Conservation (phyloP, 1,140 invertebrate genomes). For the Hestina assimilis region DNA sequence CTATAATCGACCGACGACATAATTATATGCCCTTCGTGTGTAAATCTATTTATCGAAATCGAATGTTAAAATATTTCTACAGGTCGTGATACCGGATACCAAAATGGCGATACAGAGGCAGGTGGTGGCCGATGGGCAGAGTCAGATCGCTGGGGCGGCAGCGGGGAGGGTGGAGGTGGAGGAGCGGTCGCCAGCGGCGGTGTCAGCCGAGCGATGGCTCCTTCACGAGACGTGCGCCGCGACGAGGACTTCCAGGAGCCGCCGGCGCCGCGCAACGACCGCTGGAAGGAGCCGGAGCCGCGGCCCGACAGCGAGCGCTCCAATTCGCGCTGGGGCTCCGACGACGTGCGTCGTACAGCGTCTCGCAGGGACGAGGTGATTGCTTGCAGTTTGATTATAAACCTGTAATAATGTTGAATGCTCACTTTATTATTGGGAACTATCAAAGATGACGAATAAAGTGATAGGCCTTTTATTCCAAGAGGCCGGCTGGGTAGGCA, state of each 20-base stretch:
- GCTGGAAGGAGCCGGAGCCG: constrained; percentile 86
- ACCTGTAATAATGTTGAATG: too few relatives aligned
- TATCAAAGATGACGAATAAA: too few relatives aligned
- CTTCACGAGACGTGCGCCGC: constrained; percentile 59
- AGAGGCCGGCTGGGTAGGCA: too few relatives aligned
- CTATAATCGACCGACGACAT: too few relatives aligned
- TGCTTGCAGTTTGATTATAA: not conserved
- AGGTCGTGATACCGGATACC: constrained; percentile 72
- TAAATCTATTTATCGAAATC: too few relatives aligned
- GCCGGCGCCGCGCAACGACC: constrained; percentile 82
- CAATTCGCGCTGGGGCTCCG: constrained; percentile 73
- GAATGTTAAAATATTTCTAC: constrained; percentile 4
- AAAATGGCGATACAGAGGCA: constrained; percentile 73
- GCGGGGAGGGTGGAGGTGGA: constrained; percentile 31
- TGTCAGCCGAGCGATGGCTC: constrained; percentile 49
- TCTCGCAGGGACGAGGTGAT: constrained; percentile 72
- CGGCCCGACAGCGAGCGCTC: constrained; percentile 68
- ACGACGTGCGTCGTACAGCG: constrained; percentile 75
- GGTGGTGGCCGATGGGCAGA: constrained; percentile 58
- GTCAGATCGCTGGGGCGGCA: constrained; percentile 62
- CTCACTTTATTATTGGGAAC: too few relatives aligned
- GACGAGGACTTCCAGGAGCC: constrained; percentile 72
- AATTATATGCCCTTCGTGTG: too few relatives aligned
- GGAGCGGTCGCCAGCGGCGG: constrained; percentile 66
- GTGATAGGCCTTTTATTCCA: too few relatives aligned